These are phyloP conservation scores for Micromesistius poutassou DNA, from an alignment of 2,797 vertebrate genomes.

Conservation along the genomic window DNA sequence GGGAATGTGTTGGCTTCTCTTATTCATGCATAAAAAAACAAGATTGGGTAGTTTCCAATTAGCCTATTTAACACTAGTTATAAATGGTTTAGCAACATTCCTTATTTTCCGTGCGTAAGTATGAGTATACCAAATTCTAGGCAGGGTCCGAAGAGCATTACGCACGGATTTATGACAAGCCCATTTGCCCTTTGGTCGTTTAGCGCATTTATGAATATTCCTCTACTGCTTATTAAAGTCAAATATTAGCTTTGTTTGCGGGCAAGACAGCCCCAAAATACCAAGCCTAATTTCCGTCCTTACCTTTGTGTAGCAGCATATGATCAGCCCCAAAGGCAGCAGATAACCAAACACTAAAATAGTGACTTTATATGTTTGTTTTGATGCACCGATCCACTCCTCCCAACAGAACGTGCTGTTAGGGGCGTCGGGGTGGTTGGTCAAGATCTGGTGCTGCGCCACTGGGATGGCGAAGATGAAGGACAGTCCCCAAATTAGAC, in stretches of 20 bases:
- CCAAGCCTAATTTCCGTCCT: constrained; percentile 23
- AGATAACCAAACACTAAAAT: constrained; percentile 79
- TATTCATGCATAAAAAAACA: not conserved
- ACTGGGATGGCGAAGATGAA: constrained; percentile 76
- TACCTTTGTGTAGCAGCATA: constrained; percentile 82
- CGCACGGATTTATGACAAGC: constrained; percentile 29
- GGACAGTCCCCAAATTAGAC: constrained; percentile 75
- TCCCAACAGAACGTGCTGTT: constrained; percentile 88
- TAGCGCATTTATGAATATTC: not conserved
- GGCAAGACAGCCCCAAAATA: not conserved
- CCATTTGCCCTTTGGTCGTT: constrained; percentile 41
- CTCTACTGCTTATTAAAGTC: constrained; percentile 23
- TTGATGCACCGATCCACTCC: constrained; percentile 66
- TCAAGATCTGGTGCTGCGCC: constrained; percentile 78
- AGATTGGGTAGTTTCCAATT: not conserved
- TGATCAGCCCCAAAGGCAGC: constrained; percentile 82
- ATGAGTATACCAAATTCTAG: no score
- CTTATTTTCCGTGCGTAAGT: not conserved
- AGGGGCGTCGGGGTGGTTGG: constrained; percentile 66
- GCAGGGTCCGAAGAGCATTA: constrained; percentile 25
- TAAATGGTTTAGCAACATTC: not conserved
- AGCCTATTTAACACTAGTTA: not conserved
- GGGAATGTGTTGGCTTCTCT: not conserved
- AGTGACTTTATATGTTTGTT: constrained; percentile 71
- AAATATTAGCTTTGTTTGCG: constrained; percentile 19